Base-by-base conservation (phyloP, 2,888 invertebrate species). In the Bruchidius siliquastri region DNA sequence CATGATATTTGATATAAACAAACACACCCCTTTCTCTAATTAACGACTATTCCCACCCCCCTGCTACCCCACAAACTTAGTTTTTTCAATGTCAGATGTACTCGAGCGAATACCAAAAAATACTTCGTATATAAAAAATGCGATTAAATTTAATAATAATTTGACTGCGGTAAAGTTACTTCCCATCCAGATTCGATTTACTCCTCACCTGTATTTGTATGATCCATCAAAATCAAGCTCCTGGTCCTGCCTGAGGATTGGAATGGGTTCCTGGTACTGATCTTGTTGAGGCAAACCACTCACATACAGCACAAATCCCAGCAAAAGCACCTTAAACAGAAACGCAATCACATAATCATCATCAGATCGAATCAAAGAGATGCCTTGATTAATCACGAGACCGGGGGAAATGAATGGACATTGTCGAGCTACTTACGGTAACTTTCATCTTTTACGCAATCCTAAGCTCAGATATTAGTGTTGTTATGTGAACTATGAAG, bases 141-240 rank as follows among this genome's bases (percentile, higher is more conserved):
- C n/a, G n/a, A n/a, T n/a, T n/a, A n/a, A n/a, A n/a, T n/a, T n/a
- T n/a, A n/a, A n/a, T n/a, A n/a, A n/a, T n/a, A n/a, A n/a, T n/a
- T n/a, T n/a, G n/a, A n/a, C n/a, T n/a, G n/a, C n/a, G n/a, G 2
- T 26, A 26, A 26, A 26, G 26, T 8, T 26, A 4, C 26, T 26
- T 2, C n/a, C n/a, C 8, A 18, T 1, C 22, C 13, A 8, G 18
- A 1, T 69, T 21, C 18, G 30, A 30, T 70, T 68, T 6, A 72
- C 2, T 67, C 32, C 71, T 71, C 72, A 80, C 80, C 78, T 80
- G 73, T 75, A 87, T 68, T 79, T 78, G 80, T 88, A 89, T 6
- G 86, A 83, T 21, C 89, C 89, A 71, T 89, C 89, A 20, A 87
- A 85, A 67, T 86, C 83, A n/a, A 86, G 82, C 75, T 88, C 87